Evolutionary conservation across 2,888 invertebrate species (phyloP).

Genomic region (Spicauda simplicius): DNA sequence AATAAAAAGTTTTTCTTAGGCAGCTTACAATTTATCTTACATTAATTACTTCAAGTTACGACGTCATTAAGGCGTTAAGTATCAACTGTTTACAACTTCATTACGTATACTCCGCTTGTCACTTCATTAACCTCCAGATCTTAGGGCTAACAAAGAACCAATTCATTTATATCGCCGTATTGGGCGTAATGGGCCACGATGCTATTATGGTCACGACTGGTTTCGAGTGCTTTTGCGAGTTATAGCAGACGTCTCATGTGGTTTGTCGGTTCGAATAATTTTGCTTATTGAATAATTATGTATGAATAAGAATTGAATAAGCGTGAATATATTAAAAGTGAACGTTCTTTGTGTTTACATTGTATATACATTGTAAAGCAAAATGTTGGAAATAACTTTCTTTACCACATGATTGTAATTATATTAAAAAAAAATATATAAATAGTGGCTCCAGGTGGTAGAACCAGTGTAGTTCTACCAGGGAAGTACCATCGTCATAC

Average conservation of each 20-base stretch:
- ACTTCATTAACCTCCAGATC: conserved; percentile 6
- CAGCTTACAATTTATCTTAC: background rate
- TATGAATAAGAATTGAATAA: too few relatives aligned
- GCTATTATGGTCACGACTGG: background rate
- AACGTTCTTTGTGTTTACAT: too few relatives aligned
- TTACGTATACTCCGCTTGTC: background rate
- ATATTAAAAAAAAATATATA: too few relatives aligned
- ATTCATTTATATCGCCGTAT: conserved; percentile 14
- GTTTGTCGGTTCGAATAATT: background rate
- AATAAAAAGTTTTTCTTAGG: background rate
- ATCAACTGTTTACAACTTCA: conserved; percentile 3
- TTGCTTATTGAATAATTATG: background rate
- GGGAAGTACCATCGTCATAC: too few relatives aligned
- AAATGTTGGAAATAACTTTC: too few relatives aligned
- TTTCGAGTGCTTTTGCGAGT: background rate
- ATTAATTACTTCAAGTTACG: background rate
- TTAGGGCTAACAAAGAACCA: background rate
- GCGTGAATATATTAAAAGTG: too few relatives aligned
- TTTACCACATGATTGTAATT: too few relatives aligned
- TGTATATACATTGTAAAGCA: too few relatives aligned
- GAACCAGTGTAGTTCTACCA: too few relatives aligned
- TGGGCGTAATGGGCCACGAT: background rate
- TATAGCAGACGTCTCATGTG: background rate
- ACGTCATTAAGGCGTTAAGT: background rate
- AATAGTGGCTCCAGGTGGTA: too few relatives aligned